Base-by-base conservation (phyloP, 1,140 invertebrate species). In the Hirudo medicinalis region DNA sequence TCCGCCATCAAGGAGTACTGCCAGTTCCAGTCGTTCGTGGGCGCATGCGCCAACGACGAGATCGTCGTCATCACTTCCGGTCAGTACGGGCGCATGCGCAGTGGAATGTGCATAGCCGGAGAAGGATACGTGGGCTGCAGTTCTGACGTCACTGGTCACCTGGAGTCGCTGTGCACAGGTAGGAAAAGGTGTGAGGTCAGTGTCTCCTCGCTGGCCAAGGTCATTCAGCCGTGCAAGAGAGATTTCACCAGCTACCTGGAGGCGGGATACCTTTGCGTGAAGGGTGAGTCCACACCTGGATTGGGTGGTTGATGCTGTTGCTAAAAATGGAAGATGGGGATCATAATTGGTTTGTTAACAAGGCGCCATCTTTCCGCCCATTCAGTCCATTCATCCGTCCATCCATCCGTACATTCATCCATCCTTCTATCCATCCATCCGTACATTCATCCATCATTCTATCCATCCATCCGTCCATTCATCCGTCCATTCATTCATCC, bases 111-210 rank as follows among this genome's bases (percentile, higher is more conserved):
- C 67, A 68, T 54, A 32, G 13, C 32, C 27, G 72, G 70, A 55
- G 74, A 69, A 25, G 66, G 74, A 69, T 68, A 72, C 73, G 71
- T 63, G 68, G 69, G 57, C 72, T 75, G 70, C 75, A 70, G 53
- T 70, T 75, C 69, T 71, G 75, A 72, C 63, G 69, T 72, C 27
- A 43, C 53, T 32, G 54, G n/a, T 66, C 71, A 71, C 72, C 71
- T 74, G 71, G 73, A 73, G 63, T 54, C 36, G 43, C 32, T 54
- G 60, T 73, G 72, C 63, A 54, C 69, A n/a, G 72, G 72, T 27
- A 32, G 69, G 20, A 49, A 36, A 17, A 57, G 54, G 17, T 73
- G 72, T 40, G 20, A 49, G 17, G 72, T 73, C 29, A 53, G 19
- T 17, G 72, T 73, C 32, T n/a, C 69, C 19, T 66, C 69, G 2